Percentiles rank a stretch among this genome's conserved stretches.
These are phyloP conservation scores for Neomorphus geoffroyi DNA, from an alignment of 2,797 vertebrate genomes.

Conservation along the genomic window DNA sequence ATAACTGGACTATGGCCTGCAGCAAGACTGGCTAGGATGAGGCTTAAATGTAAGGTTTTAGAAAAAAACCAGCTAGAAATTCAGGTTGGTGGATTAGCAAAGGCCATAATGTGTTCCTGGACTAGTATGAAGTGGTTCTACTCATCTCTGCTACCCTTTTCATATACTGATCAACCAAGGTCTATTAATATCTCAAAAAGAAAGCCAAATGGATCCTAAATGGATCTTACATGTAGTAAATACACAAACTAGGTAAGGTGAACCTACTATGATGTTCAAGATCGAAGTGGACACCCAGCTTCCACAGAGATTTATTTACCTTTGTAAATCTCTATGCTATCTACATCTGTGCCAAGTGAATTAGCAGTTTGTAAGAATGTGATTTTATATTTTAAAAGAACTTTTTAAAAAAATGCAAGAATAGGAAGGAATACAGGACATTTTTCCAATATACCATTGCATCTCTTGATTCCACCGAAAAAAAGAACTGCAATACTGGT, in stretches of 20 bases:
- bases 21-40: not conserved
- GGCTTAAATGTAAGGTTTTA: not conserved
- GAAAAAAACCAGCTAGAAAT: not conserved
- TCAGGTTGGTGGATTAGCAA: not conserved
- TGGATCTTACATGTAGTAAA: not conserved
- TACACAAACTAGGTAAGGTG: not conserved
- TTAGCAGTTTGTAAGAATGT: not conserved
- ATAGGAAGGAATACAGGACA: not conserved
- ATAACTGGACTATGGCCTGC: not conserved
- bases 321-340: not conserved
- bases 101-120: not conserved
- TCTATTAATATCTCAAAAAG: not conserved
- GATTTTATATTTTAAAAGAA: not conserved
- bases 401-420: not conserved
- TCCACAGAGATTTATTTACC: not conserved
- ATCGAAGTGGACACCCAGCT: not conserved
- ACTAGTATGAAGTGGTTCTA: not conserved
- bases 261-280: not conserved
- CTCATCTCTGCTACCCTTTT: not conserved
- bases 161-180: accelerated
- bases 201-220: not conserved
- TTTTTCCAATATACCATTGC: not conserved
- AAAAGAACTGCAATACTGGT: not conserved
- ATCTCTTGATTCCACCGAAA: not conserved
- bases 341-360: not conserved